phyloP scores from a whole-genome alignment of 2,888 invertebrate genomes.

The Adelphocoris suturalis region DNA sequence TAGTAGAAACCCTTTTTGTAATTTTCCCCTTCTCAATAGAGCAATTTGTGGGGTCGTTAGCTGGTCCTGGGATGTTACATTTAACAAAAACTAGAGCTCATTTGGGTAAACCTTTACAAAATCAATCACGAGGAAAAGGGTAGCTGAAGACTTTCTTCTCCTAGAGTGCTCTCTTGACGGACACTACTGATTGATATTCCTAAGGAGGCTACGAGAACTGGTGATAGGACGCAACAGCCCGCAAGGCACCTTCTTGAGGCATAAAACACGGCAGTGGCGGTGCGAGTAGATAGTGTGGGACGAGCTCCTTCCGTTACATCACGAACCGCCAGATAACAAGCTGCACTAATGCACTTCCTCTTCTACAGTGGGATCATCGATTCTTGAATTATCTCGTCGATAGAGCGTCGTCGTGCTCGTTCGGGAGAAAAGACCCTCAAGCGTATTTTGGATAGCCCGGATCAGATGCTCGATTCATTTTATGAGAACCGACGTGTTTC shows the following conservation, averaged over 20 bases:
- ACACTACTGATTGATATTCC: too few species aligned
- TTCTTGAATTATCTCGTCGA: slow-evolving; percentile 9
- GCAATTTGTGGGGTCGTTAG: too few species aligned
- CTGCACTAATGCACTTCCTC: slow-evolving; percentile 62
- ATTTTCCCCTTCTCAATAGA: too few species aligned
- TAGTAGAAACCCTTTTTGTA: too few species aligned
- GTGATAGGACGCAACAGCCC: not conserved
- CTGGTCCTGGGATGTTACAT: too few species aligned
- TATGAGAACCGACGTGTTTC: too few species aligned
- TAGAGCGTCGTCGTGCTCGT: not conserved
- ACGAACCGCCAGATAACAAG: slow-evolving; percentile 47
- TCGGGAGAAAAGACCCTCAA: not conserved
- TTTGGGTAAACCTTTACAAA: too few species aligned
- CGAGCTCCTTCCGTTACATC: slow-evolving; percentile 52
- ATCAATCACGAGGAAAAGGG: too few species aligned
- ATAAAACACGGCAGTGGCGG: slow-evolving; percentile 27
- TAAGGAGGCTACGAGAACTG: not conserved
- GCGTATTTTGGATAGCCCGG: not conserved
- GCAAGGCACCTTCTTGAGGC: slow-evolving; percentile 17
- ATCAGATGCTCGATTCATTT: not conserved
- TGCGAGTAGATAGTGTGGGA: not conserved
- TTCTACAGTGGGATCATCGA: not conserved
- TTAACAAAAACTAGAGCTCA: too few species aligned
- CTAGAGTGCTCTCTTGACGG: too few species aligned
- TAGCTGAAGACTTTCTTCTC: too few species aligned